Base-by-base conservation (phyloP, 2,888 invertebrate genomes). In the Lasioglossum lativentre region DNA sequence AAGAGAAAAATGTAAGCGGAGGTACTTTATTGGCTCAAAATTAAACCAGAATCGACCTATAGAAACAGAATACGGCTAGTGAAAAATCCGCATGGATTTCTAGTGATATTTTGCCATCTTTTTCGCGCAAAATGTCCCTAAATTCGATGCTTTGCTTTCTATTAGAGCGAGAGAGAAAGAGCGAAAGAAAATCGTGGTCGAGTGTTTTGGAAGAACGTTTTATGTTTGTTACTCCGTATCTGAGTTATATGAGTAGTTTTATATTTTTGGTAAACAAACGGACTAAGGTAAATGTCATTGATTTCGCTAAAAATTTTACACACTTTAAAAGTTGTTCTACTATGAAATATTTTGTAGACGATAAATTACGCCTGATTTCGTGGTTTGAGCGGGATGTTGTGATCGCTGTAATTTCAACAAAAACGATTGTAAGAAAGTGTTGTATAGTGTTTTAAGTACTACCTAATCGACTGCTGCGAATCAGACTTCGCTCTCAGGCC, bases 251-350 rank as follows among this genome's bases (percentile, higher is more conserved):
- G 78, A 80, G 52, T 86, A 78, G 68, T 86, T 86, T 83, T 80
- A 94, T 94, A 83, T 95, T 85, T 82, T 81, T 75, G 42, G 27
- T 80, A 88, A 59, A 27, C 42, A 75, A 73, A 63, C 38, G 68
- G 75, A 78, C 78, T 52, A 86, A 86, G 78, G 80, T 83, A 86
- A 83, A 71, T 75, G 23, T 23, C 12, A 34, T 71, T n/a, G 56
- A 70, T 68, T 42, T 80, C 34, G 19, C 16, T 16, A 6, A 38
- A 16, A 75, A 66, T 86, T 27, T 34, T 3, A 14, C 10, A 30
- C 8, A 38, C 52, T 66, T 38, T 72, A 19, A 66, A 38, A 38
- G n/a, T 6, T 1, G 27, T 66, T 30, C 16, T 72, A 40, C 34
- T 19, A 47, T 30, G 56, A 68, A 42, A 12, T 30, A 14, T 14